Conservation (phyloP, 2,888 invertebrate species). For the Rhingia rostrata region DNA sequence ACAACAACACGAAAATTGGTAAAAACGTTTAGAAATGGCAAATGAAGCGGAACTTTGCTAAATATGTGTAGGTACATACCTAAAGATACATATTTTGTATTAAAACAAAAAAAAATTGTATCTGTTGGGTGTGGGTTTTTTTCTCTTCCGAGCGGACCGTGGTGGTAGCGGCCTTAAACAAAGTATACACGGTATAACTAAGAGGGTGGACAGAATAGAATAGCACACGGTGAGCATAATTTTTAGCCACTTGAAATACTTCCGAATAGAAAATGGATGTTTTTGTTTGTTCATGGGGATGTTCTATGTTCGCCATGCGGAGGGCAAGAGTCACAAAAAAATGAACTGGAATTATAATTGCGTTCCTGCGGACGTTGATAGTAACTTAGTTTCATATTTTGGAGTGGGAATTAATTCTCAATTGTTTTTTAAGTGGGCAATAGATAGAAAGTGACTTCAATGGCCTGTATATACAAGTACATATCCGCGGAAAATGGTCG, state of each 20-base stretch:
- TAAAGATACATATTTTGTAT: constrained; percentile 47
- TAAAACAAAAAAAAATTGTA: constrained; percentile 35
- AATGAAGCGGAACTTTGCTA: constrained; percentile 63
- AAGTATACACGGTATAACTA: constrained; percentile 24
- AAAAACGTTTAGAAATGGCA: constrained; percentile 65
- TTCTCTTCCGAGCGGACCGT: constrained; percentile 35
- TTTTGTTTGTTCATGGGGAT: constrained; percentile 42
- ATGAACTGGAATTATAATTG: constrained; percentile 54
- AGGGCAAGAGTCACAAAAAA: constrained; percentile 38
- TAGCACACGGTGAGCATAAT: constrained; percentile 58
- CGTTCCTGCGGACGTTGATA: constrained; percentile 51
- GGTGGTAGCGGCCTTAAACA: background rate
- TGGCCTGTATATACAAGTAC: constrained; percentile 3
- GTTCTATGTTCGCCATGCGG: constrained; percentile 16
- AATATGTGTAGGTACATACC: constrained; percentile 44
- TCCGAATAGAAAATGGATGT: constrained; percentile 48
- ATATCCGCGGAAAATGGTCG: constrained; percentile 20
- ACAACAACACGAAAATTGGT: constrained; percentile 41
- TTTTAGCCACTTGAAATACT: constrained; percentile 64
- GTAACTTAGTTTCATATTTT: constrained; percentile 12
- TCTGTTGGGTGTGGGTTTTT: constrained; percentile 40
- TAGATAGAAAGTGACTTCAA: constrained; percentile 31
- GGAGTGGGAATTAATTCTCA: constrained; percentile 66
- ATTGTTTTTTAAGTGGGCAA: constrained; percentile 71
- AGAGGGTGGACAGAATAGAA: constrained; percentile 47